phyloP scores from a whole-genome alignment of 2,888 invertebrate genomes.

The Acanthosoma haemorrhoidale region DNA sequence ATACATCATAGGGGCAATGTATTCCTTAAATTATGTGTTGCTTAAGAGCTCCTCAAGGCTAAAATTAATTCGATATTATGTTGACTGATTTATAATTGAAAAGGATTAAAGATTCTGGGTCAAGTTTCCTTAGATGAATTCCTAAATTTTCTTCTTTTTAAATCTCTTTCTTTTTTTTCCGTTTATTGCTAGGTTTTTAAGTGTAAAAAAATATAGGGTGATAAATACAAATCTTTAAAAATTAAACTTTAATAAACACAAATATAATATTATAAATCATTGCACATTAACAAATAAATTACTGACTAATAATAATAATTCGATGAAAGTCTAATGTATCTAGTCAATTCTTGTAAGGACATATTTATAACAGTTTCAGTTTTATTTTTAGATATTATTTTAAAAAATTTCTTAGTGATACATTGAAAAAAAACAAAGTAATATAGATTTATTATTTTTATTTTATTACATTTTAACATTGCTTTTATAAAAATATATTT shows the following conservation, averaged over 20 bases:
- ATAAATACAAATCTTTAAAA: background rate
- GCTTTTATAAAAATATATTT: conserved; percentile 1
- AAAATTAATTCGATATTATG: too few relatives aligned
- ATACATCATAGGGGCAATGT: too few relatives aligned
- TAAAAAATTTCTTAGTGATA: too few relatives aligned
- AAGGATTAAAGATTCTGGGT: too few relatives aligned
- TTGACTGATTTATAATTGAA: too few relatives aligned
- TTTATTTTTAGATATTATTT: background rate
- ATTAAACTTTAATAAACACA: background rate
- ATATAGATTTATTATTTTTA: background rate
- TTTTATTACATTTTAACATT: background rate
- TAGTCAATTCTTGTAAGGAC: background rate
- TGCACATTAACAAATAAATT: conserved; percentile 3
- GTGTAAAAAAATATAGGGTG: background rate
- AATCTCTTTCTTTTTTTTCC: too few relatives aligned
- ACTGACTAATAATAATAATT: background rate
- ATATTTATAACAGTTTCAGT: background rate
- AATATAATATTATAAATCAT: background rate
- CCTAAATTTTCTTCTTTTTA: too few relatives aligned
- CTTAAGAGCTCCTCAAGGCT: too few relatives aligned
- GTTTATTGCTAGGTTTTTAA: too few relatives aligned
- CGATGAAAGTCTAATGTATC: background rate
- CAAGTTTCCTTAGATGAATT: too few relatives aligned
- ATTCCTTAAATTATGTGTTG: too few relatives aligned
- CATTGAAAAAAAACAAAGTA: background rate